A percentile compares a stretch with the other conserved stretches of the same genome.
Evolutionary conservation across 2,113 vertebrate species (phyloP).

Genomic region (Eurystomus gularis): DNA sequence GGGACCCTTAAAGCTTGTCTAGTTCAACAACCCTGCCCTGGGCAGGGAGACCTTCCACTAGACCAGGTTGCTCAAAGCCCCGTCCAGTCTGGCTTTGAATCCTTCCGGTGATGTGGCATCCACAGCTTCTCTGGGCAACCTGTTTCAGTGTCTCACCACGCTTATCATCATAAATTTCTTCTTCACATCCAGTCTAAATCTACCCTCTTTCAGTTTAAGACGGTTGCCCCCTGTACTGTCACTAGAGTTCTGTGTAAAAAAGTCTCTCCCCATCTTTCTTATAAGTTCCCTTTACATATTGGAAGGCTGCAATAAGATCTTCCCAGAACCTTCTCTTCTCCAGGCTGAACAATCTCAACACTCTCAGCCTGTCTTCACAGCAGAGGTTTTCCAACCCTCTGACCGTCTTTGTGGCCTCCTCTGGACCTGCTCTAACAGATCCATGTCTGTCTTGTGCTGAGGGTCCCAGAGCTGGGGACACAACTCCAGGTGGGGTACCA

Average conservation of each 20-base stretch:
- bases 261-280: not conserved
- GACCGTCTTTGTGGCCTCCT: not conserved
- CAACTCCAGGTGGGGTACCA: not conserved
- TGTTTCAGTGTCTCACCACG: not conserved
- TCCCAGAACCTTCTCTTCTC: not conserved
- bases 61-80: not conserved
- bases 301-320: rapidly evolving
- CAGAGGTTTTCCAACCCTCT: not conserved
- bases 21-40: rapidly evolving
- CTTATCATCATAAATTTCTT: not conserved
- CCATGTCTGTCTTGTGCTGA: not conserved
- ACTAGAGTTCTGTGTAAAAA: not conserved
- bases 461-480: not conserved
- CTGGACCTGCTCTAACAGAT: not conserved
- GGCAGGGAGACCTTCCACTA: not conserved
- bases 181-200: not conserved
- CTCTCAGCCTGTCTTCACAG: not conserved
- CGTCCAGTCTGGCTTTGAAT: rapidly evolving
- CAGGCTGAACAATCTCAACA: not conserved
- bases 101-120: not conserved
- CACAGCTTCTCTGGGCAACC: not conserved
- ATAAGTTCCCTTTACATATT: not conserved
- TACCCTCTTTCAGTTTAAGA: not conserved
- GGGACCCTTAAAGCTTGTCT: not conserved
- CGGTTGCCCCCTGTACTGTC: not conserved